Evolutionary conservation across 2,797 vertebrate genomes (phyloP), one percentile per base, ranked within the genome.

Genomic region (Pangasius sanitwongsei): DNA sequence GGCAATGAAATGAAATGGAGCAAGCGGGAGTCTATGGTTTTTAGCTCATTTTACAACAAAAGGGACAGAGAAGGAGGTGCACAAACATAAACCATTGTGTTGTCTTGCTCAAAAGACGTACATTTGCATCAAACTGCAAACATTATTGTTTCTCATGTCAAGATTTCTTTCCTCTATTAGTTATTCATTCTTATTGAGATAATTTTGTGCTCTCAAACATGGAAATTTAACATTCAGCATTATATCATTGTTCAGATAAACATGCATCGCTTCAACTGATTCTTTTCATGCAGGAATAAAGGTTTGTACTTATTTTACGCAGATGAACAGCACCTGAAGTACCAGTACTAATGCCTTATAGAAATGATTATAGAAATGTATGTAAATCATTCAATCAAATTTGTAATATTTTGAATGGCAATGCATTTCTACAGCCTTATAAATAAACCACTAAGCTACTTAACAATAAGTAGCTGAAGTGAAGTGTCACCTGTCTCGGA

Each of bases 401-500:
- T 57, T 34, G 9, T 12, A 81, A 34, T 23, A 81, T 11, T 57
- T 7, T 23, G 4, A 5, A 23, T 3, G 13, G 0, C 6, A 25
- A 82, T 59, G 8, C 78, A 59, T 59, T 28, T 16, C 48, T 4
- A 1, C 2, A 16, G 18, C 59, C 6, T 44, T 28, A 15, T 9
- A 65, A n/a, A 37, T 23, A 41, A 82, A 59, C 20, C 25, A 48
- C 37, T 48, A 48, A 59, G 34, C 55, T 59, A 28, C n/a, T 57
- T 25, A 81, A 41, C 3, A 82, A 11, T 63, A 44, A 28, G 53
- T 23, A 83, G 8, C 25, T 50, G 67, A 25, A 15, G 18, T 72
- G n/a, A 31, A 34, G n/a, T 7, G 65, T 86, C 41, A 87, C 0
- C 96, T 97, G 94, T 98, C 98, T 3, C 97, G 97, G 93, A 97